phyloP scores from a whole-genome alignment of 2,113 vertebrate species.

The Neotoma lepida region DNA sequence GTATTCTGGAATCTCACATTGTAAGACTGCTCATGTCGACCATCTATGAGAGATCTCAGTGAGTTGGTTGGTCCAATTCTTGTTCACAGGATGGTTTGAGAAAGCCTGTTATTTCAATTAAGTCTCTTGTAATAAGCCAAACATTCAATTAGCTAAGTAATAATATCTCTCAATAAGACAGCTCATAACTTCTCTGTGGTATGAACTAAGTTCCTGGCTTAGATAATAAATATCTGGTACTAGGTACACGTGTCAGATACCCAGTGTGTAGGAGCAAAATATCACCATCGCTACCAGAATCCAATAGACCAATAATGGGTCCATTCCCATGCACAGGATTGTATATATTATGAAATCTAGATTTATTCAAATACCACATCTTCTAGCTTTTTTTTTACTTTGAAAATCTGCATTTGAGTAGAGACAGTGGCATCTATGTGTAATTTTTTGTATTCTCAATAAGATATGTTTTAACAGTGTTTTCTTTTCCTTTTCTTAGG shows the following conservation, averaged over 20 bases:
- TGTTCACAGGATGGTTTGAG: neutral
- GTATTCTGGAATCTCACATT: neutral
- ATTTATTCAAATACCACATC: neutral
- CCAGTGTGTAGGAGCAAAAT: neutral
- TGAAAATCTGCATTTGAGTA: neutral
- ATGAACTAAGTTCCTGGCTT: neutral
- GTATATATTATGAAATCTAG: neutral
- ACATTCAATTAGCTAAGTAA: neutral
- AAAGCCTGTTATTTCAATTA: neutral
- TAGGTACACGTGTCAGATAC: neutral
- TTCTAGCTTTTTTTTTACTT: neutral
- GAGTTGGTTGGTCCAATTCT: neutral
- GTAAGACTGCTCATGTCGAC: neutral
- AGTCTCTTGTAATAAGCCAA: neutral
- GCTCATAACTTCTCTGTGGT: neutral
- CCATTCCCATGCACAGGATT: neutral
- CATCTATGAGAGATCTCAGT: neutral
- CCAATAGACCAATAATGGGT: neutral
- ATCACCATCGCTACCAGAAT: neutral
- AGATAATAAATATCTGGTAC: neutral
- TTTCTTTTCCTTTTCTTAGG: constrained; percentile 80
- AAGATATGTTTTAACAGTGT: constrained; percentile 62
- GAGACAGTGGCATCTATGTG: neutral
- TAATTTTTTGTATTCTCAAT: neutral
- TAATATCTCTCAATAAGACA: neutral